Percentiles rank a stretch among this genome's conserved stretches.
Conservation (phyloP, 2,113 vertebrate species). For the Spea bombifrons region DNA sequence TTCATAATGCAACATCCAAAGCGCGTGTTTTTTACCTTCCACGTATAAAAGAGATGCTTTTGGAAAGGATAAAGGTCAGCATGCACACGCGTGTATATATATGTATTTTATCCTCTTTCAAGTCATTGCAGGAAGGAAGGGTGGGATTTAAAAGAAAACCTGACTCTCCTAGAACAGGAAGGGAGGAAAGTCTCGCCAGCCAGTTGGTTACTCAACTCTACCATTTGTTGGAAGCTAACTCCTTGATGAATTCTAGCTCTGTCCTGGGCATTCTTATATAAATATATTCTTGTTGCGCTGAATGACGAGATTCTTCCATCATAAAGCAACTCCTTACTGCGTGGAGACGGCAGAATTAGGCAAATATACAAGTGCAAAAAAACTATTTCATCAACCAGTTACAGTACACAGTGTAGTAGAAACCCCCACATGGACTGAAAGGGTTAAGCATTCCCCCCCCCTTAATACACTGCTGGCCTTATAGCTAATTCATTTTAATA, state of each 20-base stretch:
- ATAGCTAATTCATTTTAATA: no score
- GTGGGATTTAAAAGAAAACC: constrained; percentile 70
- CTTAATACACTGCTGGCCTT: no score
- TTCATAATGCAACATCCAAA: constrained; percentile 47
- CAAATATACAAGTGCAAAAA: constrained; percentile 50
- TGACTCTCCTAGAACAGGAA: constrained; percentile 80
- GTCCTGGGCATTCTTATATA: constrained; percentile 74
- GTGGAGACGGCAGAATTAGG: constrained; percentile 60
- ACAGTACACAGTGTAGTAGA: neutral
- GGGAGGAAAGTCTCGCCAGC: constrained; percentile 80
- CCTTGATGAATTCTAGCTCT: constrained; percentile 86
- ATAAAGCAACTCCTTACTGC: constrained; percentile 71
- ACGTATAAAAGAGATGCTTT: constrained; percentile 43
- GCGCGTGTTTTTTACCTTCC: constrained; percentile 35
- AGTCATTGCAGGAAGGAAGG: constrained; percentile 81
- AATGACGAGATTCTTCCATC: constrained; percentile 75
- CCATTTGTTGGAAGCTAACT: constrained; percentile 74
- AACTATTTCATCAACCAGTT: neutral
- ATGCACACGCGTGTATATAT: constrained; percentile 19
- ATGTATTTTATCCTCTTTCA: constrained; percentile 57
- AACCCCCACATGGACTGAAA: neutral
- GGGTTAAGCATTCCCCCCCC: neutral
- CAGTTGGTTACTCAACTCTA: constrained; percentile 74
- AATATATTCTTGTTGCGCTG: constrained; percentile 78
- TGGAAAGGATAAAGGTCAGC: constrained; percentile 57